These are phyloP conservation scores for Chiridota heheva DNA, from an alignment of 35 echinoderm and acorn worm species.

Conservation along the genomic window DNA sequence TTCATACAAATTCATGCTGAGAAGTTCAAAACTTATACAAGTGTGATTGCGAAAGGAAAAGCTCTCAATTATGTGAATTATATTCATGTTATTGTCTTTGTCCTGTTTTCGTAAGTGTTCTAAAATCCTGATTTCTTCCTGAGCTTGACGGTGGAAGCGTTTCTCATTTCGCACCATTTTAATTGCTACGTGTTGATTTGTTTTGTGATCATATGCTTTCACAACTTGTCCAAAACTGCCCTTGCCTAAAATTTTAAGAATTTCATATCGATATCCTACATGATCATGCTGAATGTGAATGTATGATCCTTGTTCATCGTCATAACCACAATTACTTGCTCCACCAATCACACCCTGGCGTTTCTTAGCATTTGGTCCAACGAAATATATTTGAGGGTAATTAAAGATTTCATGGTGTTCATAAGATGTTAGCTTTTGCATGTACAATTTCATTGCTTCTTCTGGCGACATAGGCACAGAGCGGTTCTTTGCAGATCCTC, in stretches of 20 bases:
- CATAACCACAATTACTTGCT: conserved; percentile 96
- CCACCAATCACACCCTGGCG: conserved; percentile 95
- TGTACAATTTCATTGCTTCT: conserved; percentile 97
- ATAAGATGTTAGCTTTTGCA: conserved; percentile 98
- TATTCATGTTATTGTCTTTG: conserved; percentile 99
- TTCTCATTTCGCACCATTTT: conserved; percentile 99
- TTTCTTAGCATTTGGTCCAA: conserved; percentile 99
- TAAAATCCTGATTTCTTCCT: conserved; percentile 97
- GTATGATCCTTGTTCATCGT: conserved; percentile 99
- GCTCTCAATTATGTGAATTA: conserved; percentile 95
- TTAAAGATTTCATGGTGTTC: conserved; percentile 99
- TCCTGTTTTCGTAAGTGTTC: conserved; percentile 98
- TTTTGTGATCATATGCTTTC: conserved; percentile 99
- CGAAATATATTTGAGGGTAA: conserved; percentile 83
- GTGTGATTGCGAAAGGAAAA: conserved; percentile 97
- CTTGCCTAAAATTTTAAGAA: conserved; percentile 98
- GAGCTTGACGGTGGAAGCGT: conserved; percentile 97
- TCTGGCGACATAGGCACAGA: conserved; percentile 89
- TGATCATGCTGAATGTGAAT: conserved; percentile 99
- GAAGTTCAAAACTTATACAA: conserved; percentile 97
- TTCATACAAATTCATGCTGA: conserved; percentile 99
- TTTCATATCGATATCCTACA: conserved; percentile 95
- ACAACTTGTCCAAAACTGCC: conserved; percentile 99
- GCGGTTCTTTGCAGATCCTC: conserved; percentile 76
- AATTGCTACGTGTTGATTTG: conserved; percentile 93